Evolutionary conservation across 2,888 invertebrate genomes (phyloP), one percentile per base, ranked within the genome.

Genomic region (Andrena trimmerana): DNA sequence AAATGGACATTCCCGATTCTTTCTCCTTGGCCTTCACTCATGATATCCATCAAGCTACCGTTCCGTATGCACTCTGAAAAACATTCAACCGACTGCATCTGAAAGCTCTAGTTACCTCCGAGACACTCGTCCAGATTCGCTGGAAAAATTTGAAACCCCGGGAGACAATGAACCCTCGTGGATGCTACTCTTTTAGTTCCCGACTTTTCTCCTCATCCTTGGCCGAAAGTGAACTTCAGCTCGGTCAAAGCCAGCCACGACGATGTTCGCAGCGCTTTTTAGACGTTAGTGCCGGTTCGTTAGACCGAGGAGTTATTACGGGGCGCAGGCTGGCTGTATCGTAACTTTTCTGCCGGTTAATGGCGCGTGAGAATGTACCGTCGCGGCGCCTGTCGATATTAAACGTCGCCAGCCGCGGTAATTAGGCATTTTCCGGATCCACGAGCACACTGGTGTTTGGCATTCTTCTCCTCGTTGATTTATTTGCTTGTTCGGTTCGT

Each of bases 221-320:
- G 8, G 52, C 20, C 3, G 67, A 54, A 57, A 29, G 48, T 7
- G 57, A 75, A 79, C 66, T 85, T 79, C 72, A 31, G 69, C 67
- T 65, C 36, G 62, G 50, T 76, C 50, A 50, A 78, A 72, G 78
- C 27, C 54, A 27, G 60, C 62, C 63, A 71, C 66, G 78, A 78
- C 70, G 57, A 27, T 57, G 57, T 24, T 57, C 57, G 68, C 48
- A 20, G 77, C 42, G 72, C 88, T 83, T 83, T 88, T 86, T 80
- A 85, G 76, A 36, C 78, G 79, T 88, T 88, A 82, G 83, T 78
- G 69, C 79, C 80, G 85, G 83, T 85, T 88, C 86, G 88, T 86
- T 88, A 86, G 78, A 67, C 33, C 69, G 78, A 33, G 79, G 86
- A 88, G 86, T 88, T 88, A 88, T 86, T 88, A 83, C 76, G 65